Base-by-base conservation (phyloP, 2,113 vertebrate species). In the Grammomys surdaster region DNA sequence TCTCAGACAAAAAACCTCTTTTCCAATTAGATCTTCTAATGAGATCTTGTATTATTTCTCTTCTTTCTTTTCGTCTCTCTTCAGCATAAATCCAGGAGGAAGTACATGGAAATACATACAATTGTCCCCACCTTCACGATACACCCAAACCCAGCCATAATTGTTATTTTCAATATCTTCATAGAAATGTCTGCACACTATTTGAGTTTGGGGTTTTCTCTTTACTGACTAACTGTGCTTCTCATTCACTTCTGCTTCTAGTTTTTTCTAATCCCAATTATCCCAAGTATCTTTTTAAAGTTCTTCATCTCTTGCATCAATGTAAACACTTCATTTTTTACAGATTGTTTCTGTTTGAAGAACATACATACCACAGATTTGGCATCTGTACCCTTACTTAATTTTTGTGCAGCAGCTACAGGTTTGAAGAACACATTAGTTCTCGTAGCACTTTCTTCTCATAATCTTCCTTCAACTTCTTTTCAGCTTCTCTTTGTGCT, bases 61-160 rank as follows among this genome's bases (percentile, higher is more conserved):
- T 84, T 84, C 56, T 43, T 60, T 16, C 33, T 82, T 82, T 58
- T 40, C 14, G 78, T 22, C 10, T 60, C n/a, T 26, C 56, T 54
- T 40, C 10, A n/a, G 36, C 78, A 99, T 99, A 91, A 99, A 99
- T 6, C 99, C 99, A 0, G 99, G 99, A 33, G 99, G 99, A 13
- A 99, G 99, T 7, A 99, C 99, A 48, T 99, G 22, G 20, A 22
- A 24, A 97, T 99, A 99, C 99, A 99, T 69, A 28, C 99, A 99
- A 88, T 22, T 97, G 96, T 99, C 99, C n/a, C 98, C 99, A 24
- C 99, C 99, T 0, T 98, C 99, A 0, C 99, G 99, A 96, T 99
- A 96, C 99, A 99, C 56, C 36, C 56, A 84, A n/a, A 65, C 58
- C 4, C 81, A 63, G 58, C 24, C 13, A 10, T 31, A 63, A n/a